Evolutionary conservation across 2,113 vertebrate genomes (phyloP).

Genomic region (Centropus bengalensis): DNA sequence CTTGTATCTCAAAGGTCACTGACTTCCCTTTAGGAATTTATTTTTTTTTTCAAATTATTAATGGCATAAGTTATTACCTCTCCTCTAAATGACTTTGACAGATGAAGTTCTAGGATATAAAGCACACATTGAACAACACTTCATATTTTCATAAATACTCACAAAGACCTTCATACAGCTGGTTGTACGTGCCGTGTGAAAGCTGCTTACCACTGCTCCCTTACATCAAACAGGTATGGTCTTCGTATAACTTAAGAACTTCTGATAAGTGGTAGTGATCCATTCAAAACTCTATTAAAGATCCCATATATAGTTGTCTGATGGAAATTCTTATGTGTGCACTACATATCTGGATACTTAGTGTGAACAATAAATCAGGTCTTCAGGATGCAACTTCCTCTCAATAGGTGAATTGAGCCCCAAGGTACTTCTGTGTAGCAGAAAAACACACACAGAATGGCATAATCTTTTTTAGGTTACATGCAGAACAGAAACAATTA

Average conservation of each 20-base stretch:
- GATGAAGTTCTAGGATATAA: not conserved
- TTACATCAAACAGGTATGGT: conserved; percentile 1
- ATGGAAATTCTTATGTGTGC: not conserved
- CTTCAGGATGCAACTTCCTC: not conserved
- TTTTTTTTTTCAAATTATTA: not conserved
- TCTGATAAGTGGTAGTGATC: conserved; percentile 28
- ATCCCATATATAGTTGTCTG: not conserved
- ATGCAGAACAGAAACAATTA: not conserved
- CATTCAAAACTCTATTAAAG: not conserved
- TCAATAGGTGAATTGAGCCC: not conserved
- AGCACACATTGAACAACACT: not conserved
- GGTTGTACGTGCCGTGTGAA: not conserved
- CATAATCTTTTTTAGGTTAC: not conserved
- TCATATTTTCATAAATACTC: not conserved
- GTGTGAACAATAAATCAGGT: not conserved
- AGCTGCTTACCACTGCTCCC: not conserved
- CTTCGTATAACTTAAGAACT: not conserved
- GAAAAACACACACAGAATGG: not conserved
- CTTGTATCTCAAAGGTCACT: not conserved
- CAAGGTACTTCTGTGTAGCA: not conserved
- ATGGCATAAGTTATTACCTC: not conserved
- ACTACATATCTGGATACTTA: not conserved
- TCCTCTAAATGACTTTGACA: not conserved
- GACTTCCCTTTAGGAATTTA: not conserved
- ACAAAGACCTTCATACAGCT: rapidly evolving